Evolutionary conservation across 2,888 invertebrate species (phyloP).

Genomic region (Pristionchus exspectatus): DNA sequence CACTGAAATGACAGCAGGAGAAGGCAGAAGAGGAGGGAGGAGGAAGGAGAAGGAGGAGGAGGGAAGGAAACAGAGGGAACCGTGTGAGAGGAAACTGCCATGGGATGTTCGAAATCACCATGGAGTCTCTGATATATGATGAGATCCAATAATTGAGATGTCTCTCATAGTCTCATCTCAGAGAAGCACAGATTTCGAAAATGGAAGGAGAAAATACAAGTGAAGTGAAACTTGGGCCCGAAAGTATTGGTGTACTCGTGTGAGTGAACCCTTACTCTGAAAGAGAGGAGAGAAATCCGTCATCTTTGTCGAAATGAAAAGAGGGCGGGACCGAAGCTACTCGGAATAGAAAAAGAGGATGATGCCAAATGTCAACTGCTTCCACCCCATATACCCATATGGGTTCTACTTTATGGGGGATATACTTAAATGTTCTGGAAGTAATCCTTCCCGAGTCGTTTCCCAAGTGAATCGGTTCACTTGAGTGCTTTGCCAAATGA

Average conservation of each 20-base stretch:
- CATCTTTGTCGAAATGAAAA: conserved; percentile 36
- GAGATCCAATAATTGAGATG: not conserved
- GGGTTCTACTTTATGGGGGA: not conserved
- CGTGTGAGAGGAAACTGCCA: not conserved
- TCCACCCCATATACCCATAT: not conserved
- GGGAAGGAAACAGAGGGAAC: too few relatives aligned
- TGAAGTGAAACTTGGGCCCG: not conserved
- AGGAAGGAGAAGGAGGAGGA: not conserved
- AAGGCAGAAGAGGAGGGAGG: not conserved
- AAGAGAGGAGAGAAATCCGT: conserved; percentile 16
- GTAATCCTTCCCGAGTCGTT: not conserved
- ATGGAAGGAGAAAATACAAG: not conserved
- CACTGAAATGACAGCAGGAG: conserved; percentile 20
- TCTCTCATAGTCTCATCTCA: not conserved
- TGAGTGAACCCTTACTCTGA: not conserved
- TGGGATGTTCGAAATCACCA: not conserved
- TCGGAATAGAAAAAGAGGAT: conserved; percentile 13
- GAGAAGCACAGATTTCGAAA: too few relatives aligned
- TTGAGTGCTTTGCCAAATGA: not conserved
- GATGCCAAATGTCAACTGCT: conserved; percentile 13
- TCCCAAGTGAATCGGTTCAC: not conserved
- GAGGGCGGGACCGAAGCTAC: not conserved
- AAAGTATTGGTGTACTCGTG: not conserved
- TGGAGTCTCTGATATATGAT: not conserved
- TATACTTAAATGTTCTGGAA: not conserved